These are phyloP conservation scores for Leucosticte australis DNA, from an alignment of 2,113 vertebrate genomes.

Conservation along the genomic window DNA sequence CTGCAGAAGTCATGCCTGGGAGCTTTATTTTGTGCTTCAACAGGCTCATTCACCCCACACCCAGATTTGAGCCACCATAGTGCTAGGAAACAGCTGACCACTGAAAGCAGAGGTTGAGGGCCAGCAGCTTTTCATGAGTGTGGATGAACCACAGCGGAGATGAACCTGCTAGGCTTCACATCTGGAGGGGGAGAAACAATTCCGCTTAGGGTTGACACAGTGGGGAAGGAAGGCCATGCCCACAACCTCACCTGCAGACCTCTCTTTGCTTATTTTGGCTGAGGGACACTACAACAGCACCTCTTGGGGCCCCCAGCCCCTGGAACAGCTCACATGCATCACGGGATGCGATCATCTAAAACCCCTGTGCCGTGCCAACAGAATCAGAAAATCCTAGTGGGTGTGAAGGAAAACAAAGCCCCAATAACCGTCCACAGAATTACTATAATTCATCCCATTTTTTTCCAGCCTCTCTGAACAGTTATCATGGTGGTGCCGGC, in stretches of 20 bases:
- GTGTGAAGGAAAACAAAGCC: slow-evolving; percentile 2
- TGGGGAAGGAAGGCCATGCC: not conserved
- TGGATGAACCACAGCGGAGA: not conserved
- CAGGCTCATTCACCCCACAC: not conserved
- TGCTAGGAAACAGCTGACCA: rapidly evolving
- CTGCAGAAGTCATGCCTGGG: not conserved
- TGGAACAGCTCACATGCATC: not conserved
- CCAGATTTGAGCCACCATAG: not conserved
- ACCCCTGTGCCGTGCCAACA: not conserved
- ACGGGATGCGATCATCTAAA: rapidly evolving
- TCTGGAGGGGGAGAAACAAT: not conserved
- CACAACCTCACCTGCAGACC: not conserved
- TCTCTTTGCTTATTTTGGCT: not conserved
- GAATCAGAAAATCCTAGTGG: not conserved
- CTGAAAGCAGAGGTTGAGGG: not conserved
- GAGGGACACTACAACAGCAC: not conserved
- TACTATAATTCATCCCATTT: slow-evolving; percentile 35
- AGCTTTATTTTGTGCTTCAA: not conserved
- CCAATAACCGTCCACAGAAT: not conserved
- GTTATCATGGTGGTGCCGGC: slow-evolving; percentile 32
- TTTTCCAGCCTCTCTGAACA: slow-evolving; percentile 16
- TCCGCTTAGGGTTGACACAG: not conserved
- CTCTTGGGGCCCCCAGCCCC: rapidly evolving
- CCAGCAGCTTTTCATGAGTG: not conserved
- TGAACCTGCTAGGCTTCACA: not conserved